phyloP scores from a whole-genome alignment of 2,113 vertebrate species.

The Illadopsis cleaveri region DNA sequence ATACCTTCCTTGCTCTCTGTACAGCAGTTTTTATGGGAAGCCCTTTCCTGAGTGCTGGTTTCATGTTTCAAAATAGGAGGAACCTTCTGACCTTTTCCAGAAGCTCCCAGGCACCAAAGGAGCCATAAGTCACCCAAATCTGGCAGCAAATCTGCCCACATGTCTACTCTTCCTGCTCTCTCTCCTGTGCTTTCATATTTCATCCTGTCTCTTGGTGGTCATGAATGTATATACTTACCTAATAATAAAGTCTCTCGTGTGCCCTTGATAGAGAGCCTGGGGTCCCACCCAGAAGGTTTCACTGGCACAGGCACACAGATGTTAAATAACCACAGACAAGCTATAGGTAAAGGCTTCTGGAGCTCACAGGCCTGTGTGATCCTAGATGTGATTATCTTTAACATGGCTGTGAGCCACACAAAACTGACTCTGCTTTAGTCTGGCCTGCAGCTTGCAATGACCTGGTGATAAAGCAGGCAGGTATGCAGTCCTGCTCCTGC shows the following conservation, averaged over 20 bases:
- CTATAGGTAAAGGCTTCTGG: not conserved
- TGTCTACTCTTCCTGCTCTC: not conserved
- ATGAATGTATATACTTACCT: not conserved
- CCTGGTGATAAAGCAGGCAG: not conserved
- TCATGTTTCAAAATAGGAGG: not conserved
- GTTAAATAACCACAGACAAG: not conserved
- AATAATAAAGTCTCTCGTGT: not conserved
- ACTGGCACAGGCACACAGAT: not conserved
- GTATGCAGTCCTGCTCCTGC: not conserved
- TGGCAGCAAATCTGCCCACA: not conserved
- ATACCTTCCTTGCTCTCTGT: not conserved
- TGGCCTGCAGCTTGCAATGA: not conserved
- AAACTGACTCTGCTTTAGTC: not conserved
- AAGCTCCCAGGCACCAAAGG: not conserved
- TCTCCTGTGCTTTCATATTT: not conserved
- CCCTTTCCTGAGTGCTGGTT: not conserved
- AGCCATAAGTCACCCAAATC: constrained; percentile 12
- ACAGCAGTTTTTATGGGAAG: not conserved
- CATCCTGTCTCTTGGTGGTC: not conserved
- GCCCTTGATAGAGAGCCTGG: not conserved
- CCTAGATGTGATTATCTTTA: not conserved
- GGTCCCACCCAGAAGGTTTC: not conserved
- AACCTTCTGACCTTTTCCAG: constrained; percentile 20
- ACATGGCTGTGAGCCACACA: not conserved
- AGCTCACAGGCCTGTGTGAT: not conserved